Base-by-base conservation (phyloP, 2,888 invertebrate species). In the Polymixis lichenea region DNA sequence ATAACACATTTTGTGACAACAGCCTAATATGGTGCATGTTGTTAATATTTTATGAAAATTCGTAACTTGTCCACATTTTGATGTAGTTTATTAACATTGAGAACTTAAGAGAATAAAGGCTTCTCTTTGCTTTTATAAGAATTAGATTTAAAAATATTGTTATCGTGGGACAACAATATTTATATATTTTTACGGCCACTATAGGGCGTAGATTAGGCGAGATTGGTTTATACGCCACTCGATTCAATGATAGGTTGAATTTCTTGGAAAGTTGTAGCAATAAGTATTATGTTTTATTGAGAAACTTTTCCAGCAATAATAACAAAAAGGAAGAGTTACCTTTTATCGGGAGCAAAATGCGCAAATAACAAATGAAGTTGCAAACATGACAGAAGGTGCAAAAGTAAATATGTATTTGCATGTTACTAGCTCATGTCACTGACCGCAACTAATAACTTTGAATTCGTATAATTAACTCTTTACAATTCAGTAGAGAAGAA, bases 1-100 rank as follows among this genome's bases (percentile, higher is more conserved):
- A 49, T 69, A 72, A 19, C 62, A 75, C 70, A 75, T 83, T 72
- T 78, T 81, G 28, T 64, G 38, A 58, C 49, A 43, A 38, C 66
- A 17, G 51, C 56, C 49, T 58, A 67, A 60, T 43, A 79, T 56
- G 38, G 68, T 80, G 67, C 75, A 80, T 74, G 46, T 49, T 78
- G 60, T 80, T 75, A 51, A 74, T 80, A 68, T 79, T 65, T 79
- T 43, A 61, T 65, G 75, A 32, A 73, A 65, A 80, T 60, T 53
- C 13, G 11, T 8, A n/a, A 72, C 43, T 64, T 46, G 51, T 64
- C 25, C 19, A 64, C 28, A 68, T 64, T 49, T 72, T 58, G n/a
- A 64, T 38, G 11, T 58, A 64, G 67, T 46, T 49, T 53, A 56
- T 46, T 53, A 55, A 55, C 46, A 70, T 55, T 28, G 11, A 56